phyloP scores from a whole-genome alignment of 2,888 invertebrate species.

The Agonopterix subpropinquella region DNA sequence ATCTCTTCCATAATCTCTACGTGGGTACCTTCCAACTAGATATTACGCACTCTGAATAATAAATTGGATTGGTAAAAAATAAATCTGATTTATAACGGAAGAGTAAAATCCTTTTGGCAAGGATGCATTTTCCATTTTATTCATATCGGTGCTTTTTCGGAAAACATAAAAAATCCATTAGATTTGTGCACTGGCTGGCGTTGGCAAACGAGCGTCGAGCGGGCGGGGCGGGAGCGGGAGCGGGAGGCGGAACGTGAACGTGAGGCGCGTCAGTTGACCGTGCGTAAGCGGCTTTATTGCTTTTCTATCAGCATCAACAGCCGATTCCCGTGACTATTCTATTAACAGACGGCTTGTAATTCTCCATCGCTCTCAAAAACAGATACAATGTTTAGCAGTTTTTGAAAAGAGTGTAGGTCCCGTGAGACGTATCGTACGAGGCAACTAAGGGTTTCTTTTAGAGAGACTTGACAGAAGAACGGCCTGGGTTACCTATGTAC shows the following conservation, averaged over 20 bases:
- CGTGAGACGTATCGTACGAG: no score
- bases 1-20: no score
- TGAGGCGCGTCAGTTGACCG: slow-evolving; percentile 36
- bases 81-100: slow-evolving; percentile 28
- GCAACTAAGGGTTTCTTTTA: no score
- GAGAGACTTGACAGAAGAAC: no score
- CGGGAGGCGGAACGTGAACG: slow-evolving; percentile 5
- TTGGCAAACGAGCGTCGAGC: slow-evolving; percentile 20
- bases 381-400: no score
- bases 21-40: no score
- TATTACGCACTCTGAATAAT: no score
- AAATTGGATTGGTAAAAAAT: neutral
- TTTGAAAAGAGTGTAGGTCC: no score
- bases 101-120: slow-evolving; percentile 45
- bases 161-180: slow-evolving; percentile 64
- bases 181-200: slow-evolving; percentile 52
- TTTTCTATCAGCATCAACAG: slow-evolving; percentile 7
- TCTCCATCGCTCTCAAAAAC: no score
- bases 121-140: slow-evolving; percentile 48
- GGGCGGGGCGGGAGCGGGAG: slow-evolving; percentile 13
- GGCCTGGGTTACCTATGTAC: no score
- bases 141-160: slow-evolving; percentile 43
- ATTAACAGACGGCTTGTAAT: no score
- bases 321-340: neutral
- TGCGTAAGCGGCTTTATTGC: slow-evolving; percentile 53